Base-by-base conservation (phyloP, 2,888 invertebrate genomes). In the Vesta saturnalis region DNA sequence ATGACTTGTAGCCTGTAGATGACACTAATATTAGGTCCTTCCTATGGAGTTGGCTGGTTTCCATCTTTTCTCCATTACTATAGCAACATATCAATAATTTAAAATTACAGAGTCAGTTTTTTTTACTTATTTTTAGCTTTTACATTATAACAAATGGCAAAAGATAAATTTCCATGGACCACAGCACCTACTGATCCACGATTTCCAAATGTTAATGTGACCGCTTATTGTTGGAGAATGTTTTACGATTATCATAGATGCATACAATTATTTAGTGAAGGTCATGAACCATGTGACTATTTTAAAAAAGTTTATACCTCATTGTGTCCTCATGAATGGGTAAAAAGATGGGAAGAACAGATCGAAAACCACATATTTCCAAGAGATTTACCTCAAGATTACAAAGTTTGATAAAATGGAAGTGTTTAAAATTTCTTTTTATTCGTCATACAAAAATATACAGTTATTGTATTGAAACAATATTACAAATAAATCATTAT, bases 151-250 rank as follows among this genome's bases (percentile, higher is more conserved):
- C n/a, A 18, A 18, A 19, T 52, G 5, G 8, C 16, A 6, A 52
- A 19, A 14, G 14, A 47, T 5, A 49, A 56, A 21, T 68, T 64
- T 35, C 64, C 64, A 8, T 56, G 59, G 47, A 85, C 94, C n/a
- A n/a, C n/a, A 60, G 91, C 92, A 75, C 95, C 95, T 61, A 94
- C 92, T 83, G 97, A 97, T 88, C 94, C 96, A 78, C 90, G 97
- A 80, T 97, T 96, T 85, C 97, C 97, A 77, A 96, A 97, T 85
- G 87, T 87, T 83, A 95, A 96, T 85, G 94, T 95, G 84, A 94
- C 95, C 21, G 92, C 91, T 90, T 72, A 74, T 47, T 79, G 79
- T 56, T 79, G 71, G 54, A 67, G 69, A 49, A 76, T 75, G 74
- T 79, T 74, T 63, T 47, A 72, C 5, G 78, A 79, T 69, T 79